These are phyloP conservation scores for Hoplostethus atlanticus DNA, from an alignment of 2,797 vertebrate genomes.

Conservation along the genomic window DNA sequence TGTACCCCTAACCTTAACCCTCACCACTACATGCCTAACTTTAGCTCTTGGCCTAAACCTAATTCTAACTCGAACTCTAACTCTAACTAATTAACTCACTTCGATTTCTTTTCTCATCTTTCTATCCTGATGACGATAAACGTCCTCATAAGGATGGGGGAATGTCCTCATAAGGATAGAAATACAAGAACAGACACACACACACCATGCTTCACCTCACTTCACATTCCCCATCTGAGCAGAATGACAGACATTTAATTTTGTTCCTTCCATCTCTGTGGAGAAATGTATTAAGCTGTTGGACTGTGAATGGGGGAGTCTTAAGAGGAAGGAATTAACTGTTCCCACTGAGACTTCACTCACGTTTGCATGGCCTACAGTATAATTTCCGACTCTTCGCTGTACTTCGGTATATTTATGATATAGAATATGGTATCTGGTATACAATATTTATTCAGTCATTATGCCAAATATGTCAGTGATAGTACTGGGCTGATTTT, in stretches of 20 bases:
- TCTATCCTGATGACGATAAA: too few relatives aligned
- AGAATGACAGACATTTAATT: conserved; percentile 38
- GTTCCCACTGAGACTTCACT: conserved; percentile 6
- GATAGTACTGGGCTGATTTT: neutral
- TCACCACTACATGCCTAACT: too few relatives aligned
- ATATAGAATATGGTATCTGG: neutral
- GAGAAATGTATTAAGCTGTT: conserved; percentile 34
- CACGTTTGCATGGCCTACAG: conserved; percentile 8
- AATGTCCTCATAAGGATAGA: too few relatives aligned
- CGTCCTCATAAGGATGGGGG: too few relatives aligned
- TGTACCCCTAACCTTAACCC: too few relatives aligned
- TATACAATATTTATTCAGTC: neutral
- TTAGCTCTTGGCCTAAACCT: too few relatives aligned
- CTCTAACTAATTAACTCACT: too few relatives aligned
- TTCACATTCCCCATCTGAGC: conserved; percentile 6
- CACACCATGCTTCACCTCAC: neutral
- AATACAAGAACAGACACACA: neutral
- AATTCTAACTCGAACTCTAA: neutral
- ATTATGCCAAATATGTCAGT: neutral
- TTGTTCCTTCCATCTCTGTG: conserved; percentile 16
- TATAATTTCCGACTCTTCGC: conserved; percentile 9
- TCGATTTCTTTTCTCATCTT: too few relatives aligned
- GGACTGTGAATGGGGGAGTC: conserved; percentile 33
- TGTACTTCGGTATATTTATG: conserved; percentile 2
- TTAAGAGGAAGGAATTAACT: conserved; percentile 25